Conservation (phyloP, 2,888 invertebrate species). For the Phlogophora meticulosa region DNA sequence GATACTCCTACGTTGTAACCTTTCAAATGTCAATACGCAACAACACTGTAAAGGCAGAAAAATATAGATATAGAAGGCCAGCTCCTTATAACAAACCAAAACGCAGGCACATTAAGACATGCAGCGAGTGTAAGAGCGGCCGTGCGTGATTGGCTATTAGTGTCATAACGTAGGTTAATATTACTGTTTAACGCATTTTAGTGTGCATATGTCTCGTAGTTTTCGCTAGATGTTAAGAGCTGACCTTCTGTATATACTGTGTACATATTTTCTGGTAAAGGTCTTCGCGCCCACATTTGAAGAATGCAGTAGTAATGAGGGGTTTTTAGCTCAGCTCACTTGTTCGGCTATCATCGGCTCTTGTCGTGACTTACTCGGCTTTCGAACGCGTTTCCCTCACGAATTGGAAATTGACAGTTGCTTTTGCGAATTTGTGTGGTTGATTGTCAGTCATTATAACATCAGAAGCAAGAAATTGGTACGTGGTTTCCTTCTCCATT, state of each 20-base stretch:
- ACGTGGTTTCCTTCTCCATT: slow-evolving; percentile 10
- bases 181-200: not conserved
- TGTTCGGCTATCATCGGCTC: slow-evolving; percentile 49
- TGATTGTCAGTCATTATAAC: slow-evolving; percentile 53
- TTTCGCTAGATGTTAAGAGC: not conserved
- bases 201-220: no score
- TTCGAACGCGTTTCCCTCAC: slow-evolving; percentile 56
- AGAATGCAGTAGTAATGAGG: slow-evolving; percentile 73
- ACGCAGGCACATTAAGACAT: not conserved
- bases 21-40: slow-evolving; percentile 57
- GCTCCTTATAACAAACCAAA: not conserved
- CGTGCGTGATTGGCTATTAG: no score
- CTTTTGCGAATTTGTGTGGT: slow-evolving; percentile 46
- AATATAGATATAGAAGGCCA: not conserved
- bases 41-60: slow-evolving; percentile 24
- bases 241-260: slow-evolving; percentile 9
- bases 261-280: slow-evolving; percentile 21
- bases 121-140: no score
- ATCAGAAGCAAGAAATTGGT: slow-evolving; percentile 17
- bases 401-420: slow-evolving; percentile 62
- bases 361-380: slow-evolving; percentile 62
- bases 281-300: slow-evolving; percentile 55
- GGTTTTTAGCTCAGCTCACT: slow-evolving; percentile 69
- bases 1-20: slow-evolving; percentile 47
- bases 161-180: no score